Percentiles rank a stretch among this genome's conserved stretches.
phyloP scores from a whole-genome alignment of 2,888 invertebrate species.

The Ennomos erosarius region DNA sequence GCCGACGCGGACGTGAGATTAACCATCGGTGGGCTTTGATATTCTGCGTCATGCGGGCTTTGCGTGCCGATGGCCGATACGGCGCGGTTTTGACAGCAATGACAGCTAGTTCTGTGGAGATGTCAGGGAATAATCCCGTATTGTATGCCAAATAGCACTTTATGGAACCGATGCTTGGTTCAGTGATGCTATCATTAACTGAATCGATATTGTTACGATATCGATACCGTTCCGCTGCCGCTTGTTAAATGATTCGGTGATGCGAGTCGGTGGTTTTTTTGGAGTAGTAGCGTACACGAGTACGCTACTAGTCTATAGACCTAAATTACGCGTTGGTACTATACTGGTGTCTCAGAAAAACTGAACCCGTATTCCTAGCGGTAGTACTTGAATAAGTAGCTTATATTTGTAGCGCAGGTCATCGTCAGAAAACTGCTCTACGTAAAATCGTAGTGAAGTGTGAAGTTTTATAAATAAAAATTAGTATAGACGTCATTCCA shows the following conservation, averaged over 20 bases:
- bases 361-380: too few relatives aligned
- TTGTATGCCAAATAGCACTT: slow-evolving; percentile 8
- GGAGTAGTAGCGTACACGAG: too few relatives aligned
- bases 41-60: slow-evolving; percentile 55
- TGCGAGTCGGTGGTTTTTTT: slow-evolving; percentile 3
- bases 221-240: neutral
- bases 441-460: too few relatives aligned
- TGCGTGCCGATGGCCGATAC: slow-evolving; percentile 45
- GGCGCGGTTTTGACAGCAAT: slow-evolving; percentile 38
- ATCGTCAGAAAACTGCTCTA: too few relatives aligned
- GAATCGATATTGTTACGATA: slow-evolving; percentile 4
- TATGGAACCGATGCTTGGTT: slow-evolving; percentile 4
- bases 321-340: too few relatives aligned
- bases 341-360: too few relatives aligned
- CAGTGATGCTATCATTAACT: slow-evolving; percentile 8
- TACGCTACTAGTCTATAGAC: too few relatives aligned
- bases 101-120: slow-evolving; percentile 24
- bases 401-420: too few relatives aligned
- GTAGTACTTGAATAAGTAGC: too few relatives aligned
- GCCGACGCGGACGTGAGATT: slow-evolving; percentile 65
- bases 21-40: slow-evolving; percentile 66
- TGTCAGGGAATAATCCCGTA: slow-evolving; percentile 18
- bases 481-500: too few relatives aligned
- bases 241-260: neutral
- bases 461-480: too few relatives aligned